phyloP scores from a whole-genome alignment of 2,888 invertebrate species.

The Listrodromus nycthemerus region DNA sequence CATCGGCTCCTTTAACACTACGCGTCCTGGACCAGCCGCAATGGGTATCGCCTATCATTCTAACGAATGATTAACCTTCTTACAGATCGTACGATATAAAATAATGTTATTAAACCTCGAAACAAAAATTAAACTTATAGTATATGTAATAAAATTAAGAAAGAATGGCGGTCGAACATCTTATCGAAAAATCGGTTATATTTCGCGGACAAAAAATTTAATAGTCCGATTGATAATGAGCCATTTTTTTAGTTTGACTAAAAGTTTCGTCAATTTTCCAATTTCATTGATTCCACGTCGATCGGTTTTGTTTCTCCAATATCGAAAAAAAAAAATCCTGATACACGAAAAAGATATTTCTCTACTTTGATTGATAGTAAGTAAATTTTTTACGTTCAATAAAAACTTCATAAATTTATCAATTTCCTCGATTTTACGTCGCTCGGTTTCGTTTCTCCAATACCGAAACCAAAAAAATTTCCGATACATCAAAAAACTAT shows the following conservation, averaged over 20 bases:
- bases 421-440: not conserved
- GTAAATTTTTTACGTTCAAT: no score
- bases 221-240: not conserved
- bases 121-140: slow-evolving; percentile 12
- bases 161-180: not conserved
- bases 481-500: not conserved
- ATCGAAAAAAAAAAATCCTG: not conserved
- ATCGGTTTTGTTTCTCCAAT: not conserved
- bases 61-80: no score
- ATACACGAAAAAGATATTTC: not conserved
- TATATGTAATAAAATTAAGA: not conserved
- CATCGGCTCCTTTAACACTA: no score
- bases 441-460: not conserved
- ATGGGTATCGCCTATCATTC: no score
- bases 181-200: not conserved
- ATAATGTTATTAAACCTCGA: slow-evolving; percentile 23
- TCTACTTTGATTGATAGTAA: no score
- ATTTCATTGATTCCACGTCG: not conserved
- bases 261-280: not conserved
- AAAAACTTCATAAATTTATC: not conserved
- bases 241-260: no score
- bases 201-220: not conserved
- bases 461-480: not conserved
- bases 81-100: slow-evolving; percentile 8
- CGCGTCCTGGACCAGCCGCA: no score